A percentile compares a stretch with the other conserved stretches of the same genome.
Conservation (phyloP, 1,140 invertebrate species). For the Pantala flavescens region DNA sequence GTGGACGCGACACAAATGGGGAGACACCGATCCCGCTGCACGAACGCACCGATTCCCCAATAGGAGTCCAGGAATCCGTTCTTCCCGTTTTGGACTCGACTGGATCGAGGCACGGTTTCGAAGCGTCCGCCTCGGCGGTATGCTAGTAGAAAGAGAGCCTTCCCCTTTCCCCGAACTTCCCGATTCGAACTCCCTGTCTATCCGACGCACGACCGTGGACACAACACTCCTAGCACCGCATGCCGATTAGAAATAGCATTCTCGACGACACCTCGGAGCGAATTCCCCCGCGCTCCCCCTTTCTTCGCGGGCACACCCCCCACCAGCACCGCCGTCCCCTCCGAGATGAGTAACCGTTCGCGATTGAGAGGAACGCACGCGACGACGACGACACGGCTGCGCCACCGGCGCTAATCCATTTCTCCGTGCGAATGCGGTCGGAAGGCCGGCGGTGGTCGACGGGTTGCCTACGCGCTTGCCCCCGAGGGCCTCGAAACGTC, state of each 20-base stretch:
- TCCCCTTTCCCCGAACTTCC: not conserved
- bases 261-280: not conserved
- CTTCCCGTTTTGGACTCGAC: not conserved
- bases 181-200: not conserved
- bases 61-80: not conserved
- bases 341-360: not conserved
- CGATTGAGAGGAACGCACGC: not conserved
- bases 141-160: too few relatives aligned
- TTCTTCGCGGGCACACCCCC: not conserved
- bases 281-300: conserved; percentile 5
- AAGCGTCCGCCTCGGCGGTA: not conserved
- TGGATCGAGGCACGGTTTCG: not conserved
- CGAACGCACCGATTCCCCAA: not conserved
- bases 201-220: not conserved
- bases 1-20: not conserved
- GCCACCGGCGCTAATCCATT: too few relatives aligned
- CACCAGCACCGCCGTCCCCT: not conserved
- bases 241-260: not conserved
- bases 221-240: not conserved
- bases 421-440: too few relatives aligned
- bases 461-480: too few relatives aligned
- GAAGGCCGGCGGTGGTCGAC: too few relatives aligned
- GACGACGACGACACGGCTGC: not conserved
- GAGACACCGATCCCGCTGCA: not conserved
- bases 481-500: too few relatives aligned